Percentiles rank a stretch among this genome's conserved stretches.
These are phyloP conservation scores for Catharus fuscescens DNA, from an alignment of 2,113 vertebrate species.

Conservation along the genomic window DNA sequence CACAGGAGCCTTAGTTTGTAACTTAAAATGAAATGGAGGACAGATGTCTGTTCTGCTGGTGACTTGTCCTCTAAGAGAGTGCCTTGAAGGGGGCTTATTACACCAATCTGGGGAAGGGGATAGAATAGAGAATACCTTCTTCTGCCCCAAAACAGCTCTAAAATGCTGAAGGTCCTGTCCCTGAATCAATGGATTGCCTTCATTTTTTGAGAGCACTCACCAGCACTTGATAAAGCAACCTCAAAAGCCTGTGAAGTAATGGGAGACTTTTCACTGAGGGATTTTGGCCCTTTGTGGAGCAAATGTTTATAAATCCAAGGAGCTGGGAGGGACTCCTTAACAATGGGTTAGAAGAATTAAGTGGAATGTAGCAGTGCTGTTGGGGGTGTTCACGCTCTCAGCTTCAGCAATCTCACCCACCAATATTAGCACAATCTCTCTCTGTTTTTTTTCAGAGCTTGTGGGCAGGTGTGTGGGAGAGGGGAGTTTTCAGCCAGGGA, in stretches of 20 bases:
- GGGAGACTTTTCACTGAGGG: not conserved
- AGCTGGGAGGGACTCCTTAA: not conserved
- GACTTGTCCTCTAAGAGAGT: not conserved
- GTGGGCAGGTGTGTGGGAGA: not conserved
- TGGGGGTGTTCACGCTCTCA: not conserved
- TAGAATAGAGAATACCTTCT: not conserved
- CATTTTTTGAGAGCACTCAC: not conserved
- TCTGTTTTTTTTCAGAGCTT: not conserved
- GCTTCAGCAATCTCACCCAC: not conserved
- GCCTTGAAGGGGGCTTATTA: not conserved
- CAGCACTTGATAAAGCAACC: not conserved
- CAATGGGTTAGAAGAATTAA: not conserved
- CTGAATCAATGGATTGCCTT: not conserved
- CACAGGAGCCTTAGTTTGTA: not conserved
- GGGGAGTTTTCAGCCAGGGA: not conserved
- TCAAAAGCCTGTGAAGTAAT: not conserved
- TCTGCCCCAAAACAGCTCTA: not conserved
- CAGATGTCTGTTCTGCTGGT: not conserved
- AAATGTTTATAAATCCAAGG: not conserved
- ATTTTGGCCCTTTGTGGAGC: not conserved
- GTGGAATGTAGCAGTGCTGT: not conserved
- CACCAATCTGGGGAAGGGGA: not conserved
- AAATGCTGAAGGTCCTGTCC: not conserved
- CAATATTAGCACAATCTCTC: not conserved
- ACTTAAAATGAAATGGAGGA: not conserved